phyloP scores from a whole-genome alignment of 1,140 invertebrate species.

The Drosophila elegans region DNA sequence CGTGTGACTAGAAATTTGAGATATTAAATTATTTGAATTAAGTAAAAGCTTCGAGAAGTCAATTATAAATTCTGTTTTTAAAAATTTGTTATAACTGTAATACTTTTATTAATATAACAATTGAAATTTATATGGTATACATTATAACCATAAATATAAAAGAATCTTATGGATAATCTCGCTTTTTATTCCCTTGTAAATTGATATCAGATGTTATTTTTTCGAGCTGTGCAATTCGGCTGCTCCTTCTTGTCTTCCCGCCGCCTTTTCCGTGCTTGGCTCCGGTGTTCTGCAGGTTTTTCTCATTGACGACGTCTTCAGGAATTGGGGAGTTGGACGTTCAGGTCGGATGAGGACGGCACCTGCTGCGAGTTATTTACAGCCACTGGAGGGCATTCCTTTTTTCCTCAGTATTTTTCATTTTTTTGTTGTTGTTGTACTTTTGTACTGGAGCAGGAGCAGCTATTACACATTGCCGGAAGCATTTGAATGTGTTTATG shows the following conservation, averaged over 20 bases:
- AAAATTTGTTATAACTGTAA: too few relatives aligned
- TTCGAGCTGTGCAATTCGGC: constrained; percentile 23
- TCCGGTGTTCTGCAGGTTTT: constrained; percentile 14
- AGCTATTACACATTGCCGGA: constrained; percentile 73
- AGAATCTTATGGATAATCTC: not conserved
- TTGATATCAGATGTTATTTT: not conserved
- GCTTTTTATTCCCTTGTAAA: not conserved
- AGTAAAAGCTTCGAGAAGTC: not conserved
- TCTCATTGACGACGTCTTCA: constrained; percentile 42
- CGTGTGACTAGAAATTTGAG: too few relatives aligned
- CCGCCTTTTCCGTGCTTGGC: not conserved
- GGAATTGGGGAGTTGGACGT: constrained; percentile 15
- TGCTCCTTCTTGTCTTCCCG: constrained; percentile 1
- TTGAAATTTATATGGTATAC: too few relatives aligned
- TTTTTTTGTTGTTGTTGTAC: not conserved
- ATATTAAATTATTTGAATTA: not conserved
- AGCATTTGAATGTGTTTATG: constrained; percentile 80
- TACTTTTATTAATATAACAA: too few relatives aligned
- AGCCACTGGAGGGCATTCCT: constrained; percentile 70
- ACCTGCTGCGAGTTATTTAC: constrained; percentile 82
- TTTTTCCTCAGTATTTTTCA: constrained; percentile 13
- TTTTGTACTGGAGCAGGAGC: constrained; percentile 11
- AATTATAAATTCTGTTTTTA: too few relatives aligned
- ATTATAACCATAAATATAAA: not conserved
- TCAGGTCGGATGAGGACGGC: constrained; percentile 33